These are phyloP conservation scores for Stigmatopora argus DNA, from an alignment of 2,113 vertebrate species.

Conservation along the genomic window DNA sequence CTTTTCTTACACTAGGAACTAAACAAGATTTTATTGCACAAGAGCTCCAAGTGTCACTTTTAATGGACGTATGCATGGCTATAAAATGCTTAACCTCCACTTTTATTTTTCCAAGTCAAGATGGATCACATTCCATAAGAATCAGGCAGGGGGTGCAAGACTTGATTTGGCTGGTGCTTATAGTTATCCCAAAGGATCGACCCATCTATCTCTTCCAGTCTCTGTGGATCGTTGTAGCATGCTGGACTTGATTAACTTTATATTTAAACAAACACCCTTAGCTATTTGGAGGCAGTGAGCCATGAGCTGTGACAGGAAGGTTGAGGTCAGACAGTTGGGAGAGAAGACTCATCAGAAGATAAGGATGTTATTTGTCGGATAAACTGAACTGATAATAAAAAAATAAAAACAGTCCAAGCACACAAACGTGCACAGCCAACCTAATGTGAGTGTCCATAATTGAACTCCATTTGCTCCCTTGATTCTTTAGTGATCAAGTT, in stretches of 20 bases:
- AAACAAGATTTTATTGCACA: not conserved
- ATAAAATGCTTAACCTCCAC: not conserved
- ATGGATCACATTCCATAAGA: conserved; percentile 14
- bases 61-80: not conserved
- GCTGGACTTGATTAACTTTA: conserved; percentile 62
- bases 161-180: conserved; percentile 55
- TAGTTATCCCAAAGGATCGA: conserved; percentile 45
- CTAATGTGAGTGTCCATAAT: conserved; percentile 1
- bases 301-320: conserved; percentile 45
- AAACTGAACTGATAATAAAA: conserved; percentile 15
- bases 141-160: conserved; percentile 10
- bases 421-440: conserved; percentile 1
- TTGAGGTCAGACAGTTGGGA: conserved; percentile 14
- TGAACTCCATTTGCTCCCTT: conserved; percentile 8
- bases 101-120: conserved; percentile 23
- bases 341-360: conserved; percentile 47
- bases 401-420: conserved; percentile 3
- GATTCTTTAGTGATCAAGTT: not conserved
- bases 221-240: conserved; percentile 37
- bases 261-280: conserved; percentile 62
- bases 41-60: conserved; percentile 3
- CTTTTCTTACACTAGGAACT: too few relatives aligned
- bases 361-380: conserved; percentile 47
- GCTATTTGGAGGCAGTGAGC: conserved; percentile 51
- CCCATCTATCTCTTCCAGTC: conserved; percentile 35